A percentile compares a stretch with the other conserved stretches of the same genome.
phyloP scores from a whole-genome alignment of 1,140 invertebrate species.

The Phymastichus coffea region DNA sequence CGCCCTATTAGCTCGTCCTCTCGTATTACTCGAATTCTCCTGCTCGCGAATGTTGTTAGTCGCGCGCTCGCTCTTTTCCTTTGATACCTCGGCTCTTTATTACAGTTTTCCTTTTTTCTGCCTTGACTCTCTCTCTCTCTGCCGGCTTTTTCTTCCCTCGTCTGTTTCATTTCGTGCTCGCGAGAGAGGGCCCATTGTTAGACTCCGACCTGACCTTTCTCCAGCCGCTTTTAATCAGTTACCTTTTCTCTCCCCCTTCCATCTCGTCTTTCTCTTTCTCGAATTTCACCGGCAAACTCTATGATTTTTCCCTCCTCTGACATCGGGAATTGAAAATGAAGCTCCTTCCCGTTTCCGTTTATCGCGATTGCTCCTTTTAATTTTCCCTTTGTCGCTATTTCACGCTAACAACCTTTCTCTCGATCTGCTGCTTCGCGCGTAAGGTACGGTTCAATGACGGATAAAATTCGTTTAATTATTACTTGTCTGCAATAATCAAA shows the following conservation, averaged over 20 bases:
- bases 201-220: neutral
- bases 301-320: too few relatives aligned
- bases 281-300: too few relatives aligned
- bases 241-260: conserved; percentile 12
- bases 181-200: neutral
- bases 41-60: neutral
- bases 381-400: too few relatives aligned
- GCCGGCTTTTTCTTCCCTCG: neutral
- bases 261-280: too few relatives aligned
- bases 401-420: too few relatives aligned
- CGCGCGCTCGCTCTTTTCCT: conserved; percentile 23
- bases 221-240: conserved; percentile 10
- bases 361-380: neutral
- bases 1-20: conserved; percentile 17
- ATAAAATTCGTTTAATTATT: too few relatives aligned
- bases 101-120: conserved; percentile 6
- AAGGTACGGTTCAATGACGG: too few relatives aligned
- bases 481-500: too few relatives aligned
- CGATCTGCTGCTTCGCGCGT: too few relatives aligned
- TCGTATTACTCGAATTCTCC: conserved; percentile 8
- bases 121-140: neutral
- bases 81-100: conserved; percentile 31
- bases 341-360: neutral
- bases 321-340: too few relatives aligned
- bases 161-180: neutral